Evolutionary conservation across 2,113 vertebrate genomes (phyloP), one percentile per base, ranked within the genome.

Genomic region (Grus americana): DNA sequence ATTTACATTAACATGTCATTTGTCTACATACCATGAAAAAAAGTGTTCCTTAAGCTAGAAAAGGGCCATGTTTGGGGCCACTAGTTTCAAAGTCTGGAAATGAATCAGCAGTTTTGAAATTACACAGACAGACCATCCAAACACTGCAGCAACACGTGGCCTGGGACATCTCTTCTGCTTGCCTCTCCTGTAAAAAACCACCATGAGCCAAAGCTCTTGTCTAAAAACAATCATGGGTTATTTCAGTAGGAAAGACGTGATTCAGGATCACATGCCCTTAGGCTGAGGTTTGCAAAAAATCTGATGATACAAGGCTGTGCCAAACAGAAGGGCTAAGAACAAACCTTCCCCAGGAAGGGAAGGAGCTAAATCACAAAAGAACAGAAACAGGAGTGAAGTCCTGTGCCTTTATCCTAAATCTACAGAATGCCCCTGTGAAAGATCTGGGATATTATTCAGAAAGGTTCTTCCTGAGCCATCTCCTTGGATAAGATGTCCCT

Each of bases 21-120:
- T 55, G 57, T 86, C 93, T 95, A 85, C 85, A 89, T 95, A 96
- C 86, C 85, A 95, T 68, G 57, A 97, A 95, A 86, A 62, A 62
- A 95, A 96, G 34, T 47, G 62, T 93, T 95, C 76, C 95, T 83
- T 42, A 80, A 66, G 92, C 91, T 92, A 85, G 93, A 94, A 68
- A 58, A 73, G 17, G 76, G 88, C 32, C 9, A 2, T 79, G 38
- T 95, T 93, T 95, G 36, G 61, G 90, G 86, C 87, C 85, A 89
- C 81, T 95, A 86, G 27, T 72, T 89, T 97, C 71, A 83, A 94
- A 96, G 34, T 40, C 59, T 72, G 71, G 93, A 93, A 96, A 66
- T 97, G 96, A 98, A 85, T 97, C 96, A 94, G 97, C 96, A 97
- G 20, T 95, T 97, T 94, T 40, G 79, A 96, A 92, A 79, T 83